Base-by-base conservation (phyloP, 2,888 invertebrate genomes). In the Dascillus cervinus region DNA sequence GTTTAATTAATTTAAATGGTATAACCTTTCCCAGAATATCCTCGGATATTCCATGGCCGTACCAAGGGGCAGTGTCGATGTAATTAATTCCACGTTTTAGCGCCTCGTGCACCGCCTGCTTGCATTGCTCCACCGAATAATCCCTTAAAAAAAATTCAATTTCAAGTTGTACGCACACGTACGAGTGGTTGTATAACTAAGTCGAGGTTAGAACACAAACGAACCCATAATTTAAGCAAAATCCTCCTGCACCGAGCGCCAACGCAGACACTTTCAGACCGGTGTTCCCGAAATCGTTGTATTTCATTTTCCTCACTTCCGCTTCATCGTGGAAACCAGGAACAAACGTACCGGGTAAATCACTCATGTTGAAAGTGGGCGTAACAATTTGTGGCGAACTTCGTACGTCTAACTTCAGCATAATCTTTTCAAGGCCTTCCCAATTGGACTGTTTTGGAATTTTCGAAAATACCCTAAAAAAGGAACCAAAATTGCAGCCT, bases 41-140 rank as follows among this genome's bases (percentile, higher is more conserved):
- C 64, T 95, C 94, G 0, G 94, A 85, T 37, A 72, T 73, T 1
- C 92, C 88, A 56, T 89, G 82, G 0, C 95, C 95, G 56, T 95
- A 95, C 80, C 81, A 95, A 0, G 91, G 91, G 0, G 84, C 86
- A 0, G 91, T 92, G 58, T 96, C 95, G 34, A 96, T 76, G 52
- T 87, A 90, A 66, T 96, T 96, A 10, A 96, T 72, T 3, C 94
- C 95, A 20, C 67, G 69, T 54, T 75, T 79, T 2, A 95, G 58
- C 0, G 84, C 82, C 46, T 77, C 69, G 29, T 72, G 72, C 19
- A 95, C 71, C 1, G 88, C 75, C 32, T 72, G 64, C 29, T 82
- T 72, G 20, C 79, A 79, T 44, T 80, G 79, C 13, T 72, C 66
- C 46, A 85, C 75, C 25, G 82, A 71, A 40, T 69, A 74, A 0